Evolutionary conservation across 1,140 invertebrate species (phyloP).

Genomic region (Drosophila nigrodunni): DNA sequence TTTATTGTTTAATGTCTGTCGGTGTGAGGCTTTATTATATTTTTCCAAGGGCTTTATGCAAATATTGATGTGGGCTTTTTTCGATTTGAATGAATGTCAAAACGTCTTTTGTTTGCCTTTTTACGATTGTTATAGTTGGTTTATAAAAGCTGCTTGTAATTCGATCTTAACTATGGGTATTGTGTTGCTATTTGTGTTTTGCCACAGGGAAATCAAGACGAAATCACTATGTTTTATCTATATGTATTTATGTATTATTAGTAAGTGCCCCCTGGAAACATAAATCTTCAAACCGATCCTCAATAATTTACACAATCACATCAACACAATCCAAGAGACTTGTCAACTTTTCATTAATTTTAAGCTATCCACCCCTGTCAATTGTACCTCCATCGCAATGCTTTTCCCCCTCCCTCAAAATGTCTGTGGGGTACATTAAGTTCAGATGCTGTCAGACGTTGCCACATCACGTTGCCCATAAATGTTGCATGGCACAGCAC

Average conservation of each 20-base stretch:
- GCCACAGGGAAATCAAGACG: slow-evolving; percentile 16
- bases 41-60: slow-evolving; percentile 26
- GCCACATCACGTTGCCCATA: slow-evolving; percentile 56
- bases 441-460: slow-evolving; percentile 54
- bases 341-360: slow-evolving; percentile 47
- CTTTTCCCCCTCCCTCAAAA: too few relatives aligned
- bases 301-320: slow-evolving; percentile 25
- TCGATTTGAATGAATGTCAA: slow-evolving; percentile 24
- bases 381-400: neutral
- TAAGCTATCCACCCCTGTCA: slow-evolving; percentile 12
- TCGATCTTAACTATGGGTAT: slow-evolving; percentile 21
- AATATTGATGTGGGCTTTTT: slow-evolving; percentile 24
- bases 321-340: slow-evolving; percentile 28
- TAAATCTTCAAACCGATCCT: slow-evolving; percentile 19
- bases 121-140: slow-evolving; percentile 23
- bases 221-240: slow-evolving; percentile 2
- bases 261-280: neutral
- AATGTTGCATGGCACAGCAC: slow-evolving; percentile 58
- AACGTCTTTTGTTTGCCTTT: slow-evolving; percentile 25
- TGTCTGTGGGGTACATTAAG: slow-evolving; percentile 26
- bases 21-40: slow-evolving; percentile 10
- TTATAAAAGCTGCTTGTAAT: slow-evolving; percentile 32
- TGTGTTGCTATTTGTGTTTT: slow-evolving; percentile 5
- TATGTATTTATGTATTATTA: neutral
- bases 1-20: slow-evolving; percentile 20